Evolutionary conservation across 1,140 invertebrate species (phyloP).

Genomic region (Drosophila bocqueti): DNA sequence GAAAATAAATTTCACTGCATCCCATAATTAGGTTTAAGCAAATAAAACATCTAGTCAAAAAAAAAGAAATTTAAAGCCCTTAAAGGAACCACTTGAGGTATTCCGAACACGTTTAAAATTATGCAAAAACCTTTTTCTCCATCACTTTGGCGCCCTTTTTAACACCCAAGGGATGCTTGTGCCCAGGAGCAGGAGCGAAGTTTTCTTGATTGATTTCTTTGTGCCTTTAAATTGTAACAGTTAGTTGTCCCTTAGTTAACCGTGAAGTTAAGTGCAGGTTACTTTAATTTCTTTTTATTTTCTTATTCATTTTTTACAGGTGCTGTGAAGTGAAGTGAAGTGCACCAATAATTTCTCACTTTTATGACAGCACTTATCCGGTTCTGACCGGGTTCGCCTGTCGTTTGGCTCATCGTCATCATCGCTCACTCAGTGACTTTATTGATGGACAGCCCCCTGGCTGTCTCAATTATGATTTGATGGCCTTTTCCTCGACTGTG

Average conservation of each 20-base stretch:
- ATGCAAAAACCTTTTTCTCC: conserved; percentile 17
- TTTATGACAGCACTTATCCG: conserved; percentile 52
- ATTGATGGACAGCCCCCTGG: conserved; percentile 48
- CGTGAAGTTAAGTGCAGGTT: conserved; percentile 12
- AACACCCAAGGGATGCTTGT: conserved; percentile 2
- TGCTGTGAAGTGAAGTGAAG: background rate
- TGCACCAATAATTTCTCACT: conserved; percentile 45
- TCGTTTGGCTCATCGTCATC: conserved; percentile 37
- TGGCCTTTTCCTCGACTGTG: conserved; percentile 44
- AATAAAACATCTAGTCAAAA: background rate
- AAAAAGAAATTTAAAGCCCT: background rate
- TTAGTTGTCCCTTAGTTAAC: background rate
- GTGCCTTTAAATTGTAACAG: conserved; percentile 9
- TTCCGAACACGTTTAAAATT: conserved; percentile 30
- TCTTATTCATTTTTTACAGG: background rate
- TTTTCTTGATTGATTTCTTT: conserved; percentile 35
- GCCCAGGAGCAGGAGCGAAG: background rate
- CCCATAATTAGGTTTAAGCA: conserved; percentile 9
- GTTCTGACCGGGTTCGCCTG: conserved; percentile 15
- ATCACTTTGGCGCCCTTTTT: conserved; percentile 2
- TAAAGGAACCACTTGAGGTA: conserved; percentile 15
- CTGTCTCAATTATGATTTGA: conserved; percentile 63
- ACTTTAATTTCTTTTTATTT: background rate
- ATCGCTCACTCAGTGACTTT: conserved; percentile 31
- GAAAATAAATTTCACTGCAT: background rate